Percentiles rank a stretch among this genome's conserved stretches.
phyloP scores from a whole-genome alignment of 2,888 invertebrate genomes.

The Erannis defoliaria region DNA sequence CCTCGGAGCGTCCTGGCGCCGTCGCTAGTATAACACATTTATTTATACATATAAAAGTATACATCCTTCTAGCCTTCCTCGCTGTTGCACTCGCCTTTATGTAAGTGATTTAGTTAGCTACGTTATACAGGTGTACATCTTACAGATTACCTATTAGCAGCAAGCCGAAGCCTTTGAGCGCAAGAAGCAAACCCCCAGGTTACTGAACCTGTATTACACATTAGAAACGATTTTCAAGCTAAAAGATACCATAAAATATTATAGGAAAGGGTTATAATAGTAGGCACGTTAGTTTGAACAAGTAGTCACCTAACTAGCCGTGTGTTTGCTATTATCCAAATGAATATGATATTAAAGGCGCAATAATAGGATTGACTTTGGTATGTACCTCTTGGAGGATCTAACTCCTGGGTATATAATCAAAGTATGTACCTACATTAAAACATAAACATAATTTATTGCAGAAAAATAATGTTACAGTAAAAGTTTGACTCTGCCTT shows the following conservation, averaged over 20 bases:
- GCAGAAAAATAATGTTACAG: too few relatives aligned
- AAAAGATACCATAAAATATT: conserved; percentile 48
- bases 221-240: conserved; percentile 51
- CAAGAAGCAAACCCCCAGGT: conserved; percentile 70
- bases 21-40: too few relatives aligned
- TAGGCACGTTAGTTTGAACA: conserved; percentile 36
- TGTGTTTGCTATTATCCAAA: conserved; percentile 53
- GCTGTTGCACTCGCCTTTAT: too few relatives aligned
- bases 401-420: too few relatives aligned
- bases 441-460: too few relatives aligned
- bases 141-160: background rate
- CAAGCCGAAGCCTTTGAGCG: conserved; percentile 40
- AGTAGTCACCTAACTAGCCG: conserved; percentile 74
- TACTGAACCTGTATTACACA: conserved; percentile 68
- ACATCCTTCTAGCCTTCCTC: too few relatives aligned
- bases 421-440: too few relatives aligned
- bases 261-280: conserved; percentile 41
- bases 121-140: background rate
- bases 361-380: conserved; percentile 47
- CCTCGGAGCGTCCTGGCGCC: too few relatives aligned
- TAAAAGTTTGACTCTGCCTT: too few relatives aligned
- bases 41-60: too few relatives aligned
- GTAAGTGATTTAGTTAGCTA: too few relatives aligned
- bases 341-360: conserved; percentile 44
- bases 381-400: too few relatives aligned